phyloP scores from a whole-genome alignment of 2,888 invertebrate genomes.

The Limenitis camilla region DNA sequence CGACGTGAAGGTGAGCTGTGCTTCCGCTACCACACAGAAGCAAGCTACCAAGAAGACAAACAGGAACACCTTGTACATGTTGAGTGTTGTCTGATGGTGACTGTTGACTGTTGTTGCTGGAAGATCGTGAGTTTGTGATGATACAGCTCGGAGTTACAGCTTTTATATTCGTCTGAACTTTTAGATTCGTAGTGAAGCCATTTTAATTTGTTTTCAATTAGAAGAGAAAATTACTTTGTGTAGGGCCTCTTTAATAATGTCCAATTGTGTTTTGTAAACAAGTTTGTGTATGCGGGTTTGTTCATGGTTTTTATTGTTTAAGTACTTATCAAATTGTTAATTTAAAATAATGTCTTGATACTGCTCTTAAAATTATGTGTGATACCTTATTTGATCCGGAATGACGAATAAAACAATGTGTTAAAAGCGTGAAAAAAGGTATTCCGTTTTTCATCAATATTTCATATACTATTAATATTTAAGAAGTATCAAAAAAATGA shows the following conservation, averaged over 20 bases:
- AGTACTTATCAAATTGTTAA: too few relatives aligned
- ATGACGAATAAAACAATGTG: too few relatives aligned
- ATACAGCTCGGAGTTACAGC: slow-evolving; percentile 2
- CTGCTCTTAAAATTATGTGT: too few relatives aligned
- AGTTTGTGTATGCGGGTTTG: background rate
- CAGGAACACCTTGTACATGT: slow-evolving; percentile 42
- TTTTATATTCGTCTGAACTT: slow-evolving; percentile 33
- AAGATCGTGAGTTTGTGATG: slow-evolving; percentile 9
- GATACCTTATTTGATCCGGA: too few relatives aligned
- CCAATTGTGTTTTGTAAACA: background rate
- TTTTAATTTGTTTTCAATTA: slow-evolving; percentile 29
- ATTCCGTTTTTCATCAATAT: too few relatives aligned
- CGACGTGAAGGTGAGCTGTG: slow-evolving; percentile 74
- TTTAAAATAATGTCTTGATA: too few relatives aligned
- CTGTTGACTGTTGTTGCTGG: background rate
- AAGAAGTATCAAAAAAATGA: too few relatives aligned
- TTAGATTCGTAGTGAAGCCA: slow-evolving; percentile 35
- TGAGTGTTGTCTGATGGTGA: slow-evolving; percentile 12
- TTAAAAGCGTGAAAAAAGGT: too few relatives aligned
- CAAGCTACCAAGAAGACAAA: slow-evolving; percentile 43
- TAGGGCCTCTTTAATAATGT: slow-evolving; percentile 18
- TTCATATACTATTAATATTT: too few relatives aligned
- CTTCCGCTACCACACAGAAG: slow-evolving; percentile 42
- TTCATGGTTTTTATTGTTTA: background rate
- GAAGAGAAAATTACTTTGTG: slow-evolving; percentile 21